Evolutionary conservation across 2,113 vertebrate species (phyloP).

Genomic region (Paratilapia polleni): DNA sequence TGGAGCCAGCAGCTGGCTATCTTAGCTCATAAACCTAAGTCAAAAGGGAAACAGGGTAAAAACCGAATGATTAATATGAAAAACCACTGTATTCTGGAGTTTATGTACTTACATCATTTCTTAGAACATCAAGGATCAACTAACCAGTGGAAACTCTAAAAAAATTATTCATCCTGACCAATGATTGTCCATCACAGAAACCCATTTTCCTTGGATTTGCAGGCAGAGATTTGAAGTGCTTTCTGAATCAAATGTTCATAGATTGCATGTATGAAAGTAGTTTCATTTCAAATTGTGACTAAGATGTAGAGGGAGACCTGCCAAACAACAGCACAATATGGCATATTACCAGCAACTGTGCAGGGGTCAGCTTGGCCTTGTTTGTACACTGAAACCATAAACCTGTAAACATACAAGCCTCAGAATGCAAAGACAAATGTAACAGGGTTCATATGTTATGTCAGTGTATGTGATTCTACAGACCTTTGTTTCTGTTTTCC

Average conservation of each 20-base stretch:
- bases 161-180: background rate
- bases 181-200: background rate
- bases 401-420: slow-evolving; percentile 26
- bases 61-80: background rate
- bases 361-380: slow-evolving; percentile 2
- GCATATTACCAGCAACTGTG: background rate
- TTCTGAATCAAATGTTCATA: background rate
- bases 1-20: background rate
- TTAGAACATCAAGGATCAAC: background rate
- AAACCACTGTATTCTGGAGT: background rate
- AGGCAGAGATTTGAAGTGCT: background rate
- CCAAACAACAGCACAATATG: slow-evolving; percentile 29
- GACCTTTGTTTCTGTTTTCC: slow-evolving; percentile 22
- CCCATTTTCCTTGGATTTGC: slow-evolving; percentile 1
- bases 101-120: background rate
- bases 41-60: background rate
- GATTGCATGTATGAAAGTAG: background rate
- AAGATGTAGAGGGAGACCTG: background rate
- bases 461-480: slow-evolving; percentile 8
- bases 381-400: slow-evolving; percentile 21
- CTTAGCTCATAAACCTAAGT: background rate
- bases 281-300: slow-evolving; percentile 13
- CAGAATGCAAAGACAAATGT: too few relatives aligned
- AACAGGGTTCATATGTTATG: background rate
- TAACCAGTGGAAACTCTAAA: background rate